Evolutionary conservation across 2,113 vertebrate genomes (phyloP).

Genomic region (Poeciliopsis occidentalis): DNA sequence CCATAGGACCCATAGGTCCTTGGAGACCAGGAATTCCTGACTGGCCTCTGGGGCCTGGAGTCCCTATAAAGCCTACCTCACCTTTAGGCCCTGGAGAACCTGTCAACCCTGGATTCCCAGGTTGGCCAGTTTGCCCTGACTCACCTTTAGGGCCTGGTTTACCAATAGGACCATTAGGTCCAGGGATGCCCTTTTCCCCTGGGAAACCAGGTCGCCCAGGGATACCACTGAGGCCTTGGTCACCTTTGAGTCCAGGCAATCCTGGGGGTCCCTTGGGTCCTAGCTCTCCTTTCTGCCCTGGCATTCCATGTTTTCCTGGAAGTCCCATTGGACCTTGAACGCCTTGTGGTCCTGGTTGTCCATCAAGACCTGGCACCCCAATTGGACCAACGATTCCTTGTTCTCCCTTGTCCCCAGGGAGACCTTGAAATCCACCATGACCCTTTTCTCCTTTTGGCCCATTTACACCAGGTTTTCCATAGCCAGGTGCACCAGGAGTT

Average conservation of each 20-base stretch:
- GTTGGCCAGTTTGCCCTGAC: conserved; percentile 86
- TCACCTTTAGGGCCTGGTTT: conserved; percentile 94
- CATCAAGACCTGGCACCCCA: conserved; percentile 85
- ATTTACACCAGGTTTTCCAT: conserved; percentile 90
- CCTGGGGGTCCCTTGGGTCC: conserved; percentile 89
- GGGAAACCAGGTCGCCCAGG: conserved; percentile 88
- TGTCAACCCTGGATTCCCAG: conserved; percentile 86
- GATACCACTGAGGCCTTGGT: conserved; percentile 87
- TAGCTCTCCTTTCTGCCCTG: conserved; percentile 89
- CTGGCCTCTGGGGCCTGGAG: conserved; percentile 89
- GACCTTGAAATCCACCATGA: conserved; percentile 84
- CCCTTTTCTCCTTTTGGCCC: conserved; percentile 93
- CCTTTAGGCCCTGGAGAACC: conserved; percentile 88
- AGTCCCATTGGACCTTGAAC: conserved; percentile 91
- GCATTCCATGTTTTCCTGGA: conserved; percentile 90
- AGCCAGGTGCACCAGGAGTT: conserved; percentile 87
- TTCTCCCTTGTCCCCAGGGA: conserved; percentile 89
- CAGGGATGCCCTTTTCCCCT: conserved; percentile 91
- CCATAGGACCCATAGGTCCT: conserved; percentile 92
- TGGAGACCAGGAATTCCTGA: conserved; percentile 94
- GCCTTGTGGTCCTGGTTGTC: conserved; percentile 86
- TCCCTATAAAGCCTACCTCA: conserved; percentile 86
- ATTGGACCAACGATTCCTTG: conserved; percentile 85
- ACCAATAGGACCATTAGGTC: conserved; percentile 85
- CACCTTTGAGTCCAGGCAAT: conserved; percentile 88